These are phyloP conservation scores for Caranx ignobilis DNA, from an alignment of 2,113 vertebrate genomes.

Conservation along the genomic window DNA sequence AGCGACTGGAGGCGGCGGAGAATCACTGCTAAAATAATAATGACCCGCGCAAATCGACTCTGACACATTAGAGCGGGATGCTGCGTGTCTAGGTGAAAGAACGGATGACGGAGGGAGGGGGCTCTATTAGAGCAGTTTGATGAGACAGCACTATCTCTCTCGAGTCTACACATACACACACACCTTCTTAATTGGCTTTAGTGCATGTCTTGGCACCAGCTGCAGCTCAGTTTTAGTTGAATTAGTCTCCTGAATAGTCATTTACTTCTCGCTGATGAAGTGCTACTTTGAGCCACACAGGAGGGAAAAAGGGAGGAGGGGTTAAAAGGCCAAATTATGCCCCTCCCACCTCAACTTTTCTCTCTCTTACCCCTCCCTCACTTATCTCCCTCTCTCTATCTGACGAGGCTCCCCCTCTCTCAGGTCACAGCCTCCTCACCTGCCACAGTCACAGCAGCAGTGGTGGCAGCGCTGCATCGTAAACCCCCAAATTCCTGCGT, in stretches of 20 bases:
- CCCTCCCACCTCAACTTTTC: neutral
- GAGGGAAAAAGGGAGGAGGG: conserved; percentile 9
- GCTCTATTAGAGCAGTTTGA: conserved; percentile 69
- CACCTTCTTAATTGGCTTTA: conserved; percentile 81
- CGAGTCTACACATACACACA: conserved; percentile 23
- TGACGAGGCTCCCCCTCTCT: conserved; percentile 39
- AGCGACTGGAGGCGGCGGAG: conserved; percentile 3
- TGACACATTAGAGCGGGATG: conserved; percentile 60
- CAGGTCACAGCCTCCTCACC: conserved; percentile 65
- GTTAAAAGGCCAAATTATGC: conserved; percentile 30
- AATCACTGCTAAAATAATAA: conserved; percentile 78
- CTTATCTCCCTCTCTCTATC: neutral
- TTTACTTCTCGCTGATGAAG: conserved; percentile 72
- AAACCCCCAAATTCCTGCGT: conserved; percentile 33
- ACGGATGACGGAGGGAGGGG: conserved; percentile 1
- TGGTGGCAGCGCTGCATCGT: conserved; percentile 47
- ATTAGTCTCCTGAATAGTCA: conserved; percentile 80
- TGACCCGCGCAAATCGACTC: conserved; percentile 64
- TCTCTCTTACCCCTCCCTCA: neutral
- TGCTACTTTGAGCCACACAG: conserved; percentile 35
- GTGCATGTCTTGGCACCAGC: conserved; percentile 73
- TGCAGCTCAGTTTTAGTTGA: conserved; percentile 68
- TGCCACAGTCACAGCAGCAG: conserved; percentile 39
- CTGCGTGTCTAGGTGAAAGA: conserved; percentile 34
- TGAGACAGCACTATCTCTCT: conserved; percentile 76